Evolutionary conservation across 2,888 invertebrate genomes (phyloP), one percentile per base, ranked within the genome.

Genomic region (Aspidiotus destructor): DNA sequence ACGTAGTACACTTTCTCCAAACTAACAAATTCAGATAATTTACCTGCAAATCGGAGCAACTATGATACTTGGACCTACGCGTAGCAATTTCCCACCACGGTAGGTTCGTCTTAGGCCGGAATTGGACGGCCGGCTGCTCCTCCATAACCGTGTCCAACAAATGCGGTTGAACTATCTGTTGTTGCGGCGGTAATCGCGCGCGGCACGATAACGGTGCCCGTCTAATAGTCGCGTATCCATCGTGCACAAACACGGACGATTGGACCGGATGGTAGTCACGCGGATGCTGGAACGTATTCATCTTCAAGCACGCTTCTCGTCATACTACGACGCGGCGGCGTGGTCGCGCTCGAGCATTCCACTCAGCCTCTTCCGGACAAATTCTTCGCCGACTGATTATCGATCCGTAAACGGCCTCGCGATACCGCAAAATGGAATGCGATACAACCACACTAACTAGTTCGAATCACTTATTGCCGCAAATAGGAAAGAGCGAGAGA

Each of bases 51-150:
- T 65, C 64, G 60, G 90, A 90, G 77, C 91, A 92, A 74, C 89
- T 90, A 74, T 88, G 84, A 16, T 60, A 60, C 54, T 68, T 68
- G 72, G 89, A 84, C 73, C 87, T 85, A 73, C 86, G 84, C 62
- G 89, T 88, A 54, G 92, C 92, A 74, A 91, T 78, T 78, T 92
- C 92, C 86, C 89, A 92, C 92, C 92, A 92, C 0, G 92, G 92
- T 71, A 91, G 84, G 69, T 85, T 82, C 42, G 87, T 87, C 74
- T 85, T 86, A 69, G 83, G 81, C 48, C 85, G 78, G 62, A 85
- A 77, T 53, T 85, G 84, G 40, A 72, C 69, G 13, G 71, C 70
- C 3, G 71, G 28, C 54, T 16, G 41, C 55, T 73, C 73, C 69
- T 73, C 73, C 54, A 71, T 55, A 41, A 74, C 71, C 17, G 74